A percentile compares a stretch with the other conserved stretches of the same genome.
Conservation (phyloP, 2,888 invertebrate genomes). For the Drosophila monieri region DNA sequence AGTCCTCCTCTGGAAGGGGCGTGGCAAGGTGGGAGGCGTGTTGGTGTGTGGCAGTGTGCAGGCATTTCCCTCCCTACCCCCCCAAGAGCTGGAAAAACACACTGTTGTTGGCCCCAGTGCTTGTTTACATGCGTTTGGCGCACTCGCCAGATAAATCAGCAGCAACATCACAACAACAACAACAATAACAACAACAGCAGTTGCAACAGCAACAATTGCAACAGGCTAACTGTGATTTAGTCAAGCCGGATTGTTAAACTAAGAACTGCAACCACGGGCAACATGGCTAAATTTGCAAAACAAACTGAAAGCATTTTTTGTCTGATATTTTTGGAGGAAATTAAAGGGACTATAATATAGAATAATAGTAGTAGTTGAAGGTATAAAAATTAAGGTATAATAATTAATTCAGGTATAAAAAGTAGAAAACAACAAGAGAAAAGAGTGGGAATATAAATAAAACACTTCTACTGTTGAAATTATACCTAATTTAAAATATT, state of each 20-base stretch:
- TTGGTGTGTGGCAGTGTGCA: background rate
- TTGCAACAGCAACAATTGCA: slow-evolving; percentile 14
- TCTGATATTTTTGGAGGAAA: background rate
- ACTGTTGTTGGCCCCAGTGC: slow-evolving; percentile 39
- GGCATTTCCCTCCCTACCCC: background rate
- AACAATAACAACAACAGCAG: slow-evolving; percentile 6
- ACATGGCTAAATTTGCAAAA: slow-evolving; percentile 18
- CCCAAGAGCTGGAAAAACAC: slow-evolving; percentile 29
- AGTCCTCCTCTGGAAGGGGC: background rate
- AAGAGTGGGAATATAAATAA: too few species aligned
- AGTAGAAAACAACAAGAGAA: too few species aligned
- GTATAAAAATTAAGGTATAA: too few species aligned
- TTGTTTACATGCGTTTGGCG: slow-evolving; percentile 73
- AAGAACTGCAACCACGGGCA: slow-evolving; percentile 43
- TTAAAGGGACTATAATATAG: too few species aligned
- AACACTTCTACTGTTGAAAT: too few species aligned
- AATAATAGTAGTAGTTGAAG: too few species aligned
- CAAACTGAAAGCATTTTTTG: slow-evolving; percentile 1
- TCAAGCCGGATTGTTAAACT: slow-evolving; percentile 30
- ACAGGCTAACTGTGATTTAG: slow-evolving; percentile 26
- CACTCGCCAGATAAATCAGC: slow-evolving; percentile 60
- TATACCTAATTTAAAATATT: too few species aligned
- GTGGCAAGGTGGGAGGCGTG: background rate
- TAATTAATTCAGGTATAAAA: too few species aligned
- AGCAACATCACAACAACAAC: slow-evolving; percentile 25